Base-by-base conservation (phyloP, 2,888 invertebrate species). In the Pristionchus maxplancki region DNA sequence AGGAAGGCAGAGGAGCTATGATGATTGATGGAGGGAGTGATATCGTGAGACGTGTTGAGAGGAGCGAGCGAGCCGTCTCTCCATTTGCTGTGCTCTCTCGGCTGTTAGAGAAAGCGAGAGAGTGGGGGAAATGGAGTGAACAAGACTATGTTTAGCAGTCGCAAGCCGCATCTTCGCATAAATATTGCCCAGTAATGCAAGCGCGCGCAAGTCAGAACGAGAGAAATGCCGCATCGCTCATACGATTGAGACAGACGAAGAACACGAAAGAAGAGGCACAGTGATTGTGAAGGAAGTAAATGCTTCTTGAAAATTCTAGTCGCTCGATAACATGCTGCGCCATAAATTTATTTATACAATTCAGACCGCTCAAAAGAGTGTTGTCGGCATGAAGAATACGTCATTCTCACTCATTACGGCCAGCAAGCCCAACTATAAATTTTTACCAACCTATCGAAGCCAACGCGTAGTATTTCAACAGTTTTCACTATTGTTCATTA, bases 11-110 rank as follows among this genome's bases (percentile, higher is more conserved):
- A 40, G 84, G 48, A 28, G 64, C 40, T 40, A 48, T 48, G 85
- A 85, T 40, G 85, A 85, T 40, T 40, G 85, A 48, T 40, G 62
- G 84, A 62, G 37, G 28, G 84, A 37, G 37, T 40, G 85, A 85
- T 50, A 83, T 50, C 53, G 82, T 53, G 64, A 64, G 64, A 64
- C 64, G 40, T 62, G 64, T 85, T 85, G 85, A 85, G 85, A 85
- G 62, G n/a, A 11, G 34, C 5, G 13, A 34, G 34, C 37, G 1
- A 3, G 13, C 2, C 0, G 3, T 50, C 50, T 50, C 15, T 20
- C 20, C 50, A 50, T 50, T 50, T 50, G 17, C 20, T 13, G 4
- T 50, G 15, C 17, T 17, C 15, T 50, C 50, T 50, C 50, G 1
- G 8, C 50, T 50, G 17, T 50, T 20, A 5, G 58, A 5, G 58